These are phyloP conservation scores for Rhamnusium bicolor DNA, from an alignment of 2,888 invertebrate genomes.

Conservation along the genomic window DNA sequence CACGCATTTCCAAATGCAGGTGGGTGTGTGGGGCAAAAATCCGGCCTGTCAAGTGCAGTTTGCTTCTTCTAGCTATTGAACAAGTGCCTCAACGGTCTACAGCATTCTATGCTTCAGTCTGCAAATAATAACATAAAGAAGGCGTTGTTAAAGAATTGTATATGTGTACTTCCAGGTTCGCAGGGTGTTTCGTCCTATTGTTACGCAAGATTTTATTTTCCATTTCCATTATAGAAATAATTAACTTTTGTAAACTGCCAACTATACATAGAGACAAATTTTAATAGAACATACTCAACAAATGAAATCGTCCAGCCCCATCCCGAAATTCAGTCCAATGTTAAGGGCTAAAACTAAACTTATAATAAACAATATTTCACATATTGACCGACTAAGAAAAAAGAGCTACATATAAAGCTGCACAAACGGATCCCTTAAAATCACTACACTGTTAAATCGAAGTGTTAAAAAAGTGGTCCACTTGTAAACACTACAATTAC, in stretches of 20 bases:
- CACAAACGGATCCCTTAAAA: too few relatives aligned
- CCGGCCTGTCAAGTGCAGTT: slow-evolving; percentile 18
- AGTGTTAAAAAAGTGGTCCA: too few relatives aligned
- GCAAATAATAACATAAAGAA: slow-evolving; percentile 8
- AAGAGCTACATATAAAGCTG: too few relatives aligned
- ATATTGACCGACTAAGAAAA: too few relatives aligned
- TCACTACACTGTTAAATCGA: too few relatives aligned
- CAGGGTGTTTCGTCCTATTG: slow-evolving; percentile 14
- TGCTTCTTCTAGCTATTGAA: background rate
- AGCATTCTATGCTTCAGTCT: background rate
- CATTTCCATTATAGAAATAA: background rate
- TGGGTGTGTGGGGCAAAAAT: slow-evolving; percentile 3
- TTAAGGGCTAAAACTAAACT: too few relatives aligned
- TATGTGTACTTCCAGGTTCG: slow-evolving; percentile 1
- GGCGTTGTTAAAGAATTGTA: slow-evolving; percentile 1
- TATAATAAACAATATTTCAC: too few relatives aligned
- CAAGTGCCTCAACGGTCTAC: background rate
- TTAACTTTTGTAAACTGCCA: background rate
- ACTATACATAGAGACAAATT: too few relatives aligned
- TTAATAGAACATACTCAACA: too few relatives aligned
- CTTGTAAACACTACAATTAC: too few relatives aligned
- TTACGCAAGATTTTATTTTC: background rate
- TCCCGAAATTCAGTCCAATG: too few relatives aligned
- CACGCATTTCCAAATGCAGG: background rate
- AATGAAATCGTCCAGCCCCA: too few relatives aligned